Evolutionary conservation across 2,888 invertebrate species (phyloP), one percentile per base, ranked within the genome.

Genomic region (Calameuta pallipes): DNA sequence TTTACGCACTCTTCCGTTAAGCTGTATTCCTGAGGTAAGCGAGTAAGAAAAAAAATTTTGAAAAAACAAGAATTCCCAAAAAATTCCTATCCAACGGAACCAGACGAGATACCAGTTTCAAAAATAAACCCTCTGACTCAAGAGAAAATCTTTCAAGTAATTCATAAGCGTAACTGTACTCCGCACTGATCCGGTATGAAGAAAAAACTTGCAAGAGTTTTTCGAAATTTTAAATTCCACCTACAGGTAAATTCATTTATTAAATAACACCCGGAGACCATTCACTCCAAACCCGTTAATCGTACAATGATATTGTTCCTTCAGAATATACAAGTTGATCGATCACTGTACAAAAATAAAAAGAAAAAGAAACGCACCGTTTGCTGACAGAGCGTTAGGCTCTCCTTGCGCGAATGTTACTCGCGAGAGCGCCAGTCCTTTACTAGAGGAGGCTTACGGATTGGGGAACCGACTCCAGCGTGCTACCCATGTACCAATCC

Each of bases 401-500:
- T 71, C 33, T 34, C 33, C 71, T 71, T 34, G 13, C 71, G 71
- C 71, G 71, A 34, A 71, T 71, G 34, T 34, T 71, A 34, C 71
- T 71, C 71, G 71, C 31, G 71, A 71, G 71, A 71, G 71, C 71
- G 71, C 71, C 33, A 71, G 34, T 71, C 71, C 71, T 71, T 71
- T 71, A 71, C 71, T 71, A 23, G 34, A 71, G 34, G 23, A 71
- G 33, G 13, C 31, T 31, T 31, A 78, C 78, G 79, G 76, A 79
- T 79, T 79, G 80, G 34, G 75, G 34, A 73, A 79, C 75, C 76
- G 75, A 71, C 79, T 77, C 78, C 80, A 78, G 78, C 75, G 75
- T 75, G 68, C 33, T 80, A 76, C 78, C 81, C 81, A 75, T 81
- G 80, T 80, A 78, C 79, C 80, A 80, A 82, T 82, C 81, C 81